Percentiles rank a stretch among this genome's conserved stretches.
Evolutionary conservation across 2,113 vertebrate species (phyloP).

Genomic region (Pluvialis apricaria): DNA sequence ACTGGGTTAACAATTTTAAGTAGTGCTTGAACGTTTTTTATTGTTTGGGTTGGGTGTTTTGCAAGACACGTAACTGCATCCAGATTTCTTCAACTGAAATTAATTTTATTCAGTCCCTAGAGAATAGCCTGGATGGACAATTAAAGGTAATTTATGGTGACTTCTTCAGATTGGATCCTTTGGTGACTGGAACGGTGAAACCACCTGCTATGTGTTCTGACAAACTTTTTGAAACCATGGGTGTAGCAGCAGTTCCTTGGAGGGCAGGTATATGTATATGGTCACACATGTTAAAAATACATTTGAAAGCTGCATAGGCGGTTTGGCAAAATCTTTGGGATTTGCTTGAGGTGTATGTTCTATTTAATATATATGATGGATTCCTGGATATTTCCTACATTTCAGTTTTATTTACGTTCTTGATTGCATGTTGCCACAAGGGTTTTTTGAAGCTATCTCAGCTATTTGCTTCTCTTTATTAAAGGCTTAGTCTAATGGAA

Average conservation of each 20-base stretch:
- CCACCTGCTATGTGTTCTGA: constrained; percentile 76
- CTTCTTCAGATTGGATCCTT: constrained; percentile 87
- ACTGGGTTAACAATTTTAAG: neutral
- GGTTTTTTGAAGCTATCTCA: too few species aligned
- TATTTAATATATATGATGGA: neutral
- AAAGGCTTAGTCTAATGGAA: neutral
- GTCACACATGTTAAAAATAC: neutral
- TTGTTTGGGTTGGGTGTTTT: neutral
- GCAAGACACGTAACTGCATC: neutral
- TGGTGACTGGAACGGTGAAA: constrained; percentile 49
- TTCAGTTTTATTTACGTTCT: neutral
- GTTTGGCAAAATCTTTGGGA: neutral
- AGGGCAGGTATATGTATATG: constrained; percentile 64
- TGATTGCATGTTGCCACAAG: too few species aligned
- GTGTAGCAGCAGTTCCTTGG: constrained; percentile 82
- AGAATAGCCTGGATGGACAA: constrained; percentile 72
- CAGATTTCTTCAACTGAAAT: neutral
- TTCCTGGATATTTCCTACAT: neutral
- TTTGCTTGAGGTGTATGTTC: neutral
- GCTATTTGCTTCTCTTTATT: neutral
- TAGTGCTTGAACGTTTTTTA: neutral
- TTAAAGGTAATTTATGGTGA: constrained; percentile 86
- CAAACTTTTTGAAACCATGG: constrained; percentile 82
- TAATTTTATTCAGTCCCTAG: constrained; percentile 75
- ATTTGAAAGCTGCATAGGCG: neutral